These are phyloP conservation scores for Pseudeuparius sepicola DNA, from an alignment of 2,888 invertebrate species.

Conservation along the genomic window DNA sequence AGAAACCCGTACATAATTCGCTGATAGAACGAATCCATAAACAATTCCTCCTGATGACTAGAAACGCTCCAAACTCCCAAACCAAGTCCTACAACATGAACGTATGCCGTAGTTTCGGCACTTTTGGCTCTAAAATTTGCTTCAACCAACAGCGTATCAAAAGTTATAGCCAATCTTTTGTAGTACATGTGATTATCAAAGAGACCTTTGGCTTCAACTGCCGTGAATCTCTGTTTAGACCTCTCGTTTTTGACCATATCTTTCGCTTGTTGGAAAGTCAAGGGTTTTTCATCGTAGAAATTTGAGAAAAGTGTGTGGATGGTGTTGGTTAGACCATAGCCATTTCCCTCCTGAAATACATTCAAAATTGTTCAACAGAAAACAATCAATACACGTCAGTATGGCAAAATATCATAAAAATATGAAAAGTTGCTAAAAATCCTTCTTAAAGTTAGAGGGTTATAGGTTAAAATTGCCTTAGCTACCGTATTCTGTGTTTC, in stretches of 20 bases:
- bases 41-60: conserved; percentile 51
- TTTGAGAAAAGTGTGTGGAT: not conserved
- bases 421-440: too few relatives aligned
- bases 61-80: conserved; percentile 57
- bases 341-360: too few relatives aligned
- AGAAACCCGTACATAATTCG: conserved; percentile 40
- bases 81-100: conserved; percentile 58
- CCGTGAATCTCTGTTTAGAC: not conserved
- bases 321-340: not conserved
- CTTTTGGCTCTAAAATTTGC: conserved; percentile 48
- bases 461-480: too few relatives aligned
- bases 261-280: not conserved
- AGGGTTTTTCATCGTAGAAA: not conserved
- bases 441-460: too few relatives aligned
- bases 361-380: too few relatives aligned
- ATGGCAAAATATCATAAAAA: too few relatives aligned
- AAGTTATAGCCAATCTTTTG: conserved; percentile 44
- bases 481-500: conserved; percentile 30
- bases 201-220: conserved; percentile 21
- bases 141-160: conserved; percentile 53
- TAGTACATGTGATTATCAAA: conserved; percentile 36
- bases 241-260: not conserved
- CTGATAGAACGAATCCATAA: conserved; percentile 53
- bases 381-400: too few relatives aligned
- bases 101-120: conserved; percentile 44